Base-by-base conservation (phyloP, 2,113 vertebrate genomes). In the Catharus minimus region DNA sequence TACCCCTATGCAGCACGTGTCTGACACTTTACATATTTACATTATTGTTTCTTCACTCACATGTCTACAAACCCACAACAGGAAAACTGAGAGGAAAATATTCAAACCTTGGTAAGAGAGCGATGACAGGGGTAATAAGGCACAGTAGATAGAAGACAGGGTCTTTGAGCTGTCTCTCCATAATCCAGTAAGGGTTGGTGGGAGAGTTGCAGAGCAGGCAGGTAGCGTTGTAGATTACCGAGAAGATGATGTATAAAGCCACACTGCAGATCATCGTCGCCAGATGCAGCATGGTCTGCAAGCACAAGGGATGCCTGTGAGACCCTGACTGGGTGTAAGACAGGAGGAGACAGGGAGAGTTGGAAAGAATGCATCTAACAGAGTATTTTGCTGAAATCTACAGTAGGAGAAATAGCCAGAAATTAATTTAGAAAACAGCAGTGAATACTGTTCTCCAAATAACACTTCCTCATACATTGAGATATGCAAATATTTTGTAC, bases 101-200 rank as follows among this genome's bases (percentile, higher is more conserved):
- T 28, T 13, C 94, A 79, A 97, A 99, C 99, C 98, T 99, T 83
- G 99, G 99, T 66, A 99, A 71, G 68, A 99, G 98, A 1, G 99
- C 99, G 13, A 96, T 82, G 38, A 97, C 94, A 0, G 98, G 98
- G 4, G 98, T 98, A 87, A 99, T 92, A 58, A 98, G 72, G 90
- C 98, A 99, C 74, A 99, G 64, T 3, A 99, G 96, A 91, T 99
- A 99, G 97, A 99, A 99, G 28, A 88, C 95, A 66, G 98, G 98
- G 17, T 99, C 98, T 8, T 97, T 96, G 89, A 99, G 97, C 97
- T 99, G 98, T 26, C 52, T 90, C 94, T 99, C 97, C 95, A 98
- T 98, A 50, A 98, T 97, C 98, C 98, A 98, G 94, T 99, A 98
- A 0, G 99, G 98, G 82, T 97, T 98, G 93, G 96, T 94, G 15